A percentile compares a stretch with the other conserved stretches of the same genome.
These are phyloP conservation scores for Aphis craccivora DNA, from an alignment of 1,140 invertebrate species.

Conservation along the genomic window DNA sequence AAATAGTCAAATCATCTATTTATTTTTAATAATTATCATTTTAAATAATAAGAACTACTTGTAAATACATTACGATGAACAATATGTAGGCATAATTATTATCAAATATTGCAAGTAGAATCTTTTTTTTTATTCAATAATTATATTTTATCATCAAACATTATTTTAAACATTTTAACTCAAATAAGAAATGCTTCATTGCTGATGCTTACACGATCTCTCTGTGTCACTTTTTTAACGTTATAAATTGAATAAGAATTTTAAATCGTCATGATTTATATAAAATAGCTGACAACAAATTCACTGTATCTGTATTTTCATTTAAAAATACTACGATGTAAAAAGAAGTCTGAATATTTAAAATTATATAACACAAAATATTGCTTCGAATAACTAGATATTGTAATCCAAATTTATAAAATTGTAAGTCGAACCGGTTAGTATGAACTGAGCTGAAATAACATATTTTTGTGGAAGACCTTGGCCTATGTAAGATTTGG, in stretches of 20 bases:
- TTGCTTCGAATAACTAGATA: background rate
- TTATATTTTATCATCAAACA: background rate
- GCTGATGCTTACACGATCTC: background rate
- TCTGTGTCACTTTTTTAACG: background rate
- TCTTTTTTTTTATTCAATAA: background rate
- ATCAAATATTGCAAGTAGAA: background rate
- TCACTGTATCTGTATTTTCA: background rate
- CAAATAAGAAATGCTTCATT: background rate
- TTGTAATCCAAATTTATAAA: background rate
- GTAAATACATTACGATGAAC: background rate
- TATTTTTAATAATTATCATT: background rate
- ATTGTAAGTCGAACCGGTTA: constrained; percentile 12
- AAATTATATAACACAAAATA: background rate
- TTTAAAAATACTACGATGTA: background rate
- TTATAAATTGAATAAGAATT: background rate
- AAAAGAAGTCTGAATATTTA: background rate
- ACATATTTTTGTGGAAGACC: constrained; percentile 22
- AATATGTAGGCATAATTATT: background rate
- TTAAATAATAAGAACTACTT: background rate
- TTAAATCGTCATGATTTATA: background rate
- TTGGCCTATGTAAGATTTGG: constrained; percentile 9
- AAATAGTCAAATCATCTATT: background rate
- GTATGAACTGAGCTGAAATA: background rate
- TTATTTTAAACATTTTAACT: background rate
- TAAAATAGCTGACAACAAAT: background rate